Evolutionary conservation across 2,113 vertebrate genomes (phyloP), one percentile per base, ranked within the genome.

Genomic region (Bostrychus sinensis): DNA sequence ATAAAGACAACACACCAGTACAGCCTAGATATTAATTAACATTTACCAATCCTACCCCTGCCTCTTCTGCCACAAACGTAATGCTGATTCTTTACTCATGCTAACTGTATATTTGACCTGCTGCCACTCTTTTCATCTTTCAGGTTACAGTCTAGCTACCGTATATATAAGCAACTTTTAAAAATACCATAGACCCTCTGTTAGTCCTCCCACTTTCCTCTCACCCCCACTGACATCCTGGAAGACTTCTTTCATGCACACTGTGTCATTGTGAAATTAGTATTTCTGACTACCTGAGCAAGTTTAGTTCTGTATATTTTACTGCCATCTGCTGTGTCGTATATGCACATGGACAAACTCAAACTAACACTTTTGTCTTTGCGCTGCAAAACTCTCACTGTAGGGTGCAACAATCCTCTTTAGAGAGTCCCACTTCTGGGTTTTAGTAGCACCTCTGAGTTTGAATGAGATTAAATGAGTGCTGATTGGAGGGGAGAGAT

Each of bases 81-180:
- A 56, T 70, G 75, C n/a, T n/a, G n/a, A n/a, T n/a, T n/a, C 85
- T 14, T 87, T 87, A 88, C 72, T 90, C 83, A 80, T 73, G 78
- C 66, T 37, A 45, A 20, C 32, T 34, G 25, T 19, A 12, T 67
- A 73, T 70, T 67, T 72, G 69, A 63, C 66, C 13, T 57, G 56
- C 65, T 63, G 23, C 10, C 57, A 56, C 55, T 74, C 56, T 22
- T n/a, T n/a, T n/a, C n/a, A n/a, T n/a, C n/a, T n/a, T n/a, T n/a
- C n/a, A n/a, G n/a, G n/a, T n/a, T n/a, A n/a, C n/a, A n/a, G n/a
- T n/a, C n/a, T n/a, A n/a, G n/a, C n/a, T n/a, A n/a, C n/a, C n/a
- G n/a, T n/a, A n/a, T n/a, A n/a, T n/a, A n/a, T n/a, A n/a, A n/a
- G n/a, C n/a, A n/a, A n/a, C n/a, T n/a, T n/a, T n/a, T n/a, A n/a